Conservation (phyloP, 2,113 vertebrate genomes). For the Vimba vimba region DNA sequence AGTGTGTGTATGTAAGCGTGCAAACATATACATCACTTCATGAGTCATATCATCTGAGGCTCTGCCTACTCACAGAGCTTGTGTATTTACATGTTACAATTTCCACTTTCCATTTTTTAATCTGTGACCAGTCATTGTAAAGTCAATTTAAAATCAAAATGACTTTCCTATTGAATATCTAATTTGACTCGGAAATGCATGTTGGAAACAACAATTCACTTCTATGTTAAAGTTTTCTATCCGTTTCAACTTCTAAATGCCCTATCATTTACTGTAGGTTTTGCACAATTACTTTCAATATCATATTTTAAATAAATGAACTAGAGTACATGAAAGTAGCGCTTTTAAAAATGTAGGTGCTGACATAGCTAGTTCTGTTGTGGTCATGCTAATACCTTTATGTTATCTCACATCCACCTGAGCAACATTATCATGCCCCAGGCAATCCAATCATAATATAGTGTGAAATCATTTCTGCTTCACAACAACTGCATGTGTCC, state of each 20-base stretch:
- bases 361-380: neutral
- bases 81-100: constrained; percentile 6
- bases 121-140: neutral
- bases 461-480: constrained; percentile 37
- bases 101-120: neutral
- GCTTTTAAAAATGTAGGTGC: neutral
- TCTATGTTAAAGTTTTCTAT: neutral
- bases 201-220: neutral
- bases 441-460: constrained; percentile 21
- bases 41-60: neutral
- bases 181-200: neutral
- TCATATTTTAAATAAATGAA: neutral
- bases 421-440: constrained; percentile 22
- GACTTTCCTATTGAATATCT: neutral
- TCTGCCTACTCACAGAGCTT: constrained; percentile 4
- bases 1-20: neutral
- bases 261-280: neutral
- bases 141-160: neutral
- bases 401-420: constrained; percentile 17
- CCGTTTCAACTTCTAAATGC: neutral
- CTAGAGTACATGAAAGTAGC: neutral
- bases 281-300: neutral
- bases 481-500: neutral
- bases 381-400: constrained; percentile 8
- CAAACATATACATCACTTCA: neutral